phyloP scores from a whole-genome alignment of 1,140 invertebrate genomes.

The Drosophila simulans region DNA sequence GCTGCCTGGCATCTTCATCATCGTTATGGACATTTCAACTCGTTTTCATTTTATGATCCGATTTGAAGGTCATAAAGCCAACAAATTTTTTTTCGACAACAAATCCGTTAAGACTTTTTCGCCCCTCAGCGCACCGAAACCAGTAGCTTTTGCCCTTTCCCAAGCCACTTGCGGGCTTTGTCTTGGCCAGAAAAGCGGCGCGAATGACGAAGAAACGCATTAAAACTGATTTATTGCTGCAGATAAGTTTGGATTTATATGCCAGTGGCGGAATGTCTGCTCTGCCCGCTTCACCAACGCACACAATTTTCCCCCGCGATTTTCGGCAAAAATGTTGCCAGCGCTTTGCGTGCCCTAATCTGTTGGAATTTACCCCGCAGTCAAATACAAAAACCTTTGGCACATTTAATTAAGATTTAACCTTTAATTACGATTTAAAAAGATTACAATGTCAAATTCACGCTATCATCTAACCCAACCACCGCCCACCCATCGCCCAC shows the following conservation, averaged over 20 bases:
- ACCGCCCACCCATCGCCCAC: neutral
- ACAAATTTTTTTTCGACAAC: constrained; percentile 9
- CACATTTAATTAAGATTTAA: constrained; percentile 78
- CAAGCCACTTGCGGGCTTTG: constrained; percentile 13
- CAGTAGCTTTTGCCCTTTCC: constrained; percentile 2
- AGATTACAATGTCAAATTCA: constrained; percentile 71
- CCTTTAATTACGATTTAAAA: constrained; percentile 81
- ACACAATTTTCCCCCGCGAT: neutral
- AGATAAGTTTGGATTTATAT: constrained; percentile 80
- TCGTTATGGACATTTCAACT: constrained; percentile 43
- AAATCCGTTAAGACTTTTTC: constrained; percentile 36
- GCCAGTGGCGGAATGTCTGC: constrained; percentile 35
- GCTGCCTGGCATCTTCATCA: constrained; percentile 6
- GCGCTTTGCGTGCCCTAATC: constrained; percentile 13
- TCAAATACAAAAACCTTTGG: constrained; percentile 21
- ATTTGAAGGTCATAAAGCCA: constrained; percentile 45
- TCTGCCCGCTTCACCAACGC: neutral
- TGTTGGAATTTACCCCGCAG: constrained; percentile 29
- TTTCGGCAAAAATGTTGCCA: neutral
- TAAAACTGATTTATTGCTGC: constrained; percentile 79
- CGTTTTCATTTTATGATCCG: constrained; percentile 47
- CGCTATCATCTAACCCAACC: constrained; percentile 22
- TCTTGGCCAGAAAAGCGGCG: constrained; percentile 35
- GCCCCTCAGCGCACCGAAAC: neutral
- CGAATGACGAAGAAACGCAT: constrained; percentile 60